Evolutionary conservation across 2,888 invertebrate genomes (phyloP), one percentile per base, ranked within the genome.

Genomic region (Ormyrus pomaceus): DNA sequence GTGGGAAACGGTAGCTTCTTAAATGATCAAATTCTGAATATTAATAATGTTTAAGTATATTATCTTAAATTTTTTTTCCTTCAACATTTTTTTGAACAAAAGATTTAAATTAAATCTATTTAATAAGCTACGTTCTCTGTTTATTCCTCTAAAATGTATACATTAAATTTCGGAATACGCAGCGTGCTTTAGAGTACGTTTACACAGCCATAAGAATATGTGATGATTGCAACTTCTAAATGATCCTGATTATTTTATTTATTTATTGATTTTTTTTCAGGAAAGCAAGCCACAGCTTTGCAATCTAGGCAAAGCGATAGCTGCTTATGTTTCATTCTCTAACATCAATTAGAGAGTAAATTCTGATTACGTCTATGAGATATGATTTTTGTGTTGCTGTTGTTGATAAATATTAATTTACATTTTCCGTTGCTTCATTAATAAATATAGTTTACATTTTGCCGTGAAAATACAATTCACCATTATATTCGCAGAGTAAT

Each of bases 151-250:
- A 72, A 72, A 76, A 72, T 68, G 55, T 72, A 56, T 76, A 80
- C 68, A 70, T 66, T 71, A 76, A 75, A 50, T 46, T 70, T 59
- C 45, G 66, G 8, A 72, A 62, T 66, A 13, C 77, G n/a, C 62
- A 53, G 48, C 73, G 51, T 65, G 69, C 64, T 86, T 86, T 83
- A 75, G 83, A 86, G 80, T 86, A 83, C 83, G 81, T 83, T 83
- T 86, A 85, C 85, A 86, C 86, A 86, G 86, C 86, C 86, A 85
- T 85, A 82, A 80, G 64, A 81, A 81, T 81, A 80, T 81, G 66
- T 77, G 65, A 82, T 72, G 69, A 65, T 74, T 78, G 72, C 68
- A 80, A 65, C 70, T 78, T 72, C 51, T 55, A 69, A 51, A 73
- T 74, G 48, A 72, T 68, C 55, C 61, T 10, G 10, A 2, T 34